Evolutionary conservation across 2,113 vertebrate species (phyloP).

Genomic region (Phycodurus eques): DNA sequence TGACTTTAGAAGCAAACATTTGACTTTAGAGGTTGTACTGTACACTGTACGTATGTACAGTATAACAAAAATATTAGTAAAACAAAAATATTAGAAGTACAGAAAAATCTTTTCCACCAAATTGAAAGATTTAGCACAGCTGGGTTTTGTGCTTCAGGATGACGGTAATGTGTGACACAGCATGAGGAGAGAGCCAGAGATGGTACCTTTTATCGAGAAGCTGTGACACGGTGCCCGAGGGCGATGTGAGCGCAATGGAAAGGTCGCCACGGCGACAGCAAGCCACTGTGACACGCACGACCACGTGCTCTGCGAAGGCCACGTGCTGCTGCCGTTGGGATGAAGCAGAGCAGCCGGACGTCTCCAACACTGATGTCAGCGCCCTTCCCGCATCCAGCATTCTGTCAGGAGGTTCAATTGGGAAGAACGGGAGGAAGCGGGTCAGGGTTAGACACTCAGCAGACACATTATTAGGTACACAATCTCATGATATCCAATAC

Average conservation of each 20-base stretch:
- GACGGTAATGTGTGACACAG: not conserved
- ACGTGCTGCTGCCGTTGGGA: conserved; percentile 74
- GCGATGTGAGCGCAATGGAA: conserved; percentile 88
- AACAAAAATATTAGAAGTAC: not conserved
- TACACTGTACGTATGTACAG: not conserved
- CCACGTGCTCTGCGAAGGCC: conserved; percentile 87
- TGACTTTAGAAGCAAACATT: not conserved
- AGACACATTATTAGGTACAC: not conserved
- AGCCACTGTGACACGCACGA: conserved; percentile 83
- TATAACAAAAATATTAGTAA: not conserved
- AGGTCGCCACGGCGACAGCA: conserved; percentile 89
- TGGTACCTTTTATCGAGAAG: conserved; percentile 89
- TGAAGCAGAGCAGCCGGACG: conserved; percentile 80
- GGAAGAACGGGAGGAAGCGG: conserved; percentile 11
- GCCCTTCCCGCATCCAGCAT: conserved; percentile 80
- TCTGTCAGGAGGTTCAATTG: conserved; percentile 60
- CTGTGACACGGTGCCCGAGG: conserved; percentile 90
- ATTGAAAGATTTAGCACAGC: conserved; percentile 14
- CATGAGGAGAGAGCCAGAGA: not conserved
- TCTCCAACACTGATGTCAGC: conserved; percentile 80
- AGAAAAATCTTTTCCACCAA: conserved; percentile 3
- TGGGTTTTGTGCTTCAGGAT: not conserved
- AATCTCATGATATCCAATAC: not conserved
- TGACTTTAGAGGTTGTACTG: not conserved
- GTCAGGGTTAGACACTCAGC: not conserved